Conservation (phyloP, 2,888 invertebrate species). For the Plemyria rubiginata region DNA sequence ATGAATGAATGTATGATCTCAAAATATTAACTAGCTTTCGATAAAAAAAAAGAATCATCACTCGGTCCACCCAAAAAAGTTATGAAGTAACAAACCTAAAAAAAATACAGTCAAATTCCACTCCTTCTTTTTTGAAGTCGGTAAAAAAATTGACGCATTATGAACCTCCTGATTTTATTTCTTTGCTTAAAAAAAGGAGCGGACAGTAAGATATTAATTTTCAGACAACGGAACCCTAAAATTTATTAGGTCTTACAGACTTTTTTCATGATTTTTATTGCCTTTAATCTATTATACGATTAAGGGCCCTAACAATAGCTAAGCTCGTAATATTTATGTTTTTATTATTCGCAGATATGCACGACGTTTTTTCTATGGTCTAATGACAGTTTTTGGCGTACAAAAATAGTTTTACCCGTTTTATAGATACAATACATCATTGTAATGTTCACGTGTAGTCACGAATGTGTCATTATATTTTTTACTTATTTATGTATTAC, state of each 20-base stretch:
- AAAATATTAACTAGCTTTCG: too few relatives aligned
- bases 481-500: constrained; percentile 5
- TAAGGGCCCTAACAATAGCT: not conserved
- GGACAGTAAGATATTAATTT: too few relatives aligned
- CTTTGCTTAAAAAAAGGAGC: too few relatives aligned
- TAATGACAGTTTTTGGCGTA: constrained; percentile 29
- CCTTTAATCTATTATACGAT: constrained; percentile 2
- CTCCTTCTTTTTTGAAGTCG: too few relatives aligned
- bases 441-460: constrained; percentile 29
- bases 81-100: too few relatives aligned
- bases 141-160: too few relatives aligned
- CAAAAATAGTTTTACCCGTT: constrained; percentile 27
- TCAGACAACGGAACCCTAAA: not conserved
- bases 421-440: constrained; percentile 14
- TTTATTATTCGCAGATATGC: not conserved
- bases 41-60: too few relatives aligned
- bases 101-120: too few relatives aligned
- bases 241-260: not conserved
- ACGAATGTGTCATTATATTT: constrained; percentile 36
- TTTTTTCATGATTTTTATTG: not conserved
- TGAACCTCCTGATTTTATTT: too few relatives aligned
- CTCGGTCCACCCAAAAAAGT: too few relatives aligned
- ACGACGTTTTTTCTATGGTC: not conserved
- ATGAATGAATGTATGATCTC: too few relatives aligned
- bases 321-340: not conserved